Evolutionary conservation across 2,113 vertebrate species (phyloP), one percentile per base, ranked within the genome.

Genomic region (Poeciliopsis retropinna): DNA sequence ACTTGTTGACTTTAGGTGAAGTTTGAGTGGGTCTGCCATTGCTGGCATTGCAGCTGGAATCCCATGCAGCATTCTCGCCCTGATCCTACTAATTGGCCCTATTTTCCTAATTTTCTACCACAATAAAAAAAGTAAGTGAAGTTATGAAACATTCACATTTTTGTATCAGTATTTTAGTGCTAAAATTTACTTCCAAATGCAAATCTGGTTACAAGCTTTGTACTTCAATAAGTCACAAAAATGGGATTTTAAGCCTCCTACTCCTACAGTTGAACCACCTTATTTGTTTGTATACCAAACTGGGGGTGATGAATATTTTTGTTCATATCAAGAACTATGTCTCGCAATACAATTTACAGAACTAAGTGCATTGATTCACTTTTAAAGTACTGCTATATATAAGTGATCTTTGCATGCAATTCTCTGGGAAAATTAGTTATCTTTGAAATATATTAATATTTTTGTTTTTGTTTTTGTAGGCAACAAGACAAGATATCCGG

Each of bases 11-110:
- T 5, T 3, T 22, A 91, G 86, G 70, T 47, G 70, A 70, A 92
- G 92, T 5, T 80, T 95, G 61, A 93, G 91, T 25, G 79, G 79
- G 0, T 15, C 92, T 1, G 91, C 91, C 68, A 88, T 95, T 14
- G 87, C 90, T 57, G 94, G 92, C n/a, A 82, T 95, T 3, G 92
- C 93, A 67, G 92, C 93, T 17, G 94, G 93, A 54, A 90, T 94
- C 80, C 94, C 94, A 4, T 93, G 89, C 29, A 73, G 83, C 25
- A 11, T 95, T 17, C 51, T 95, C n/a, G 34, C 92, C 63, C 75
- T 94, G 22, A 2, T 91, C 14, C 66, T 94, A 64, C 25, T 92
- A 39, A 5, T 76, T 0, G 68, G 70, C 67, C 51, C 90, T 66
- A 62, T 93, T 76, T 81, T 70, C 70, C 63, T 89, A 37, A 74